Base-by-base conservation (phyloP, 2,888 invertebrate genomes). In the Bellardia bayeri region DNA sequence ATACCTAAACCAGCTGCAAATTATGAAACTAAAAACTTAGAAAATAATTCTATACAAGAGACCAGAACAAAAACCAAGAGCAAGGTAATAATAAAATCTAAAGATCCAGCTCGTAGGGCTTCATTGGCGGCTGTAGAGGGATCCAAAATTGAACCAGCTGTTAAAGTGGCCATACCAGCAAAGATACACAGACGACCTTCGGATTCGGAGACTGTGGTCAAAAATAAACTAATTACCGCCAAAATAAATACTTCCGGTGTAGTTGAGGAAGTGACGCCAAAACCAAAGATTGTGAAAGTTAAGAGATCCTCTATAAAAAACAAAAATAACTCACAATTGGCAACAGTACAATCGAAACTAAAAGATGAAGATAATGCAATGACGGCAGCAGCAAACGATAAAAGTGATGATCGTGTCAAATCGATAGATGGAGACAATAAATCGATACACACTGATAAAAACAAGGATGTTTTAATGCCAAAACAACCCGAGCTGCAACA, bases 41-140 rank as follows among this genome's bases (percentile, higher is more conserved):
- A 75, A 75, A 68, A 23, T 11, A 58, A 76, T 11, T 11, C 6
- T n/a, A 3, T 30, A 30, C 6, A 42, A 3, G 71, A 79, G 1
- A n/a, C 11, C 0, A 30, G 49, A 11, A 42, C 49, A 8, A 82
- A 85, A 78, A 11, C 9, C 0, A 88, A 76, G 49, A 88, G 78
- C 45, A 86, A 78, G 37, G 14, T 79, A 4, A 16, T 63, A 9
- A 42, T 75, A 9, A 86, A 82, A 87, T 63, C 33, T 6, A 86
- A 75, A 71, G 75, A 58, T 37, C 13, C 79, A 14, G 7, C n/a
- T 0, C 90, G 93, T 5, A 91, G 93, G 13, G 92, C 93, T 14
- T 93, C 93, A 0, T 91, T 93, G 85, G 92, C 93, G 4, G 92
- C 92, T 4, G 91, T 92, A n/a, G 93, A 93, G 85, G 90, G 90